A percentile compares a stretch with the other conserved stretches of the same genome.
Evolutionary conservation across 2,797 vertebrate species (phyloP).

Genomic region (Siniperca obscura): DNA sequence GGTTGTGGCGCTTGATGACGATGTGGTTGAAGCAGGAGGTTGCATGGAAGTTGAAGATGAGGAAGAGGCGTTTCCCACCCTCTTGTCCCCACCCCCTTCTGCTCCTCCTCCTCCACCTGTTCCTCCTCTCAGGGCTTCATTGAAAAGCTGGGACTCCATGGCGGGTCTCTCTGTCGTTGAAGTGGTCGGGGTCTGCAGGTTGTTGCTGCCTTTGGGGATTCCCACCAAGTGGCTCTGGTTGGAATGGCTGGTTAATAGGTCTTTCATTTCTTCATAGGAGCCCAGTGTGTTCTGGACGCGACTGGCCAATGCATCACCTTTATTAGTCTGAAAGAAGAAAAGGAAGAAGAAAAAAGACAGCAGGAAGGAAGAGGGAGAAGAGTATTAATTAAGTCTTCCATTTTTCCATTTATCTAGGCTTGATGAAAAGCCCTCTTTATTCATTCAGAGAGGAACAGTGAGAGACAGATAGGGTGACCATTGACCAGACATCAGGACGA

Average conservation of each 20-base stretch:
- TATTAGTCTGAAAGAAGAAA: slow-evolving; percentile 87
- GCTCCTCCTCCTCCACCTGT: slow-evolving; percentile 35
- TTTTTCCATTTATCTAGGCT: slow-evolving; percentile 62
- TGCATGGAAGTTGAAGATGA: slow-evolving; percentile 86
- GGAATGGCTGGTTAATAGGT: slow-evolving; percentile 93
- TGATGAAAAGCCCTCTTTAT: slow-evolving; percentile 75
- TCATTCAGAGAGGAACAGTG: slow-evolving; percentile 58
- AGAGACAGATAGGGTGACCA: slow-evolving; percentile 72
- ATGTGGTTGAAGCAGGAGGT: slow-evolving; percentile 84
- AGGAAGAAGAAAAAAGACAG: slow-evolving; percentile 40
- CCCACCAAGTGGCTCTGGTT: slow-evolving; percentile 97
- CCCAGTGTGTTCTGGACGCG: slow-evolving; percentile 95
- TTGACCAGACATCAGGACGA: slow-evolving; percentile 66
- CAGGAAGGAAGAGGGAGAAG: slow-evolving; percentile 44
- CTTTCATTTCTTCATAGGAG: slow-evolving; percentile 97
- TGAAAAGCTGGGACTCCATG: slow-evolving; percentile 88
- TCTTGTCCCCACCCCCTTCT: slow-evolving; percentile 64
- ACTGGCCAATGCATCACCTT: slow-evolving; percentile 93
- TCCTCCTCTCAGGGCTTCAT: slow-evolving; percentile 86
- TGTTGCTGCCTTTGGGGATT: slow-evolving; percentile 88
- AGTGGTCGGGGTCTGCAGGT: slow-evolving; percentile 82
- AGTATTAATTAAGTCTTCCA: slow-evolving; percentile 66
- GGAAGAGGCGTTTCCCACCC: slow-evolving; percentile 62
- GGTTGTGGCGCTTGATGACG: slow-evolving; percentile 59
- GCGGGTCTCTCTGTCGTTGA: slow-evolving; percentile 54